phyloP scores from a whole-genome alignment of 1,140 invertebrate species.

The Pogonognathellus flavescens region DNA sequence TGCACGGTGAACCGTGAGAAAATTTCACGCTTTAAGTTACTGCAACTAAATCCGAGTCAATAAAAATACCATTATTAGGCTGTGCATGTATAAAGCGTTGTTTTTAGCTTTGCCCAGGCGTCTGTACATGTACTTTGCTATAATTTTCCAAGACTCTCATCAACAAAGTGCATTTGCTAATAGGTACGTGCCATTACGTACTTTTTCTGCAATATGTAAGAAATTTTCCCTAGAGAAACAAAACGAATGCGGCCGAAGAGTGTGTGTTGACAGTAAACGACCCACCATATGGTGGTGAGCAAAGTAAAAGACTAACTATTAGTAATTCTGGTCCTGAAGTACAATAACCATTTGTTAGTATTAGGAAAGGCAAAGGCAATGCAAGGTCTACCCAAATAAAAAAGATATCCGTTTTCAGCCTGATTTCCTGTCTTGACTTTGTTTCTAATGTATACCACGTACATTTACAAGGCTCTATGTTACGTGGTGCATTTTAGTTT shows the following conservation, averaged over 20 bases:
- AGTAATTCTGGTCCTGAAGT: neutral
- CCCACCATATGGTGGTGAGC: neutral
- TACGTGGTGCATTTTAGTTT: too few species aligned
- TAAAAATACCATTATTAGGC: constrained; percentile 30
- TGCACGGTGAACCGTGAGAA: constrained; percentile 40
- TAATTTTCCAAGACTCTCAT: constrained; percentile 10
- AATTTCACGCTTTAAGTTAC: constrained; percentile 14
- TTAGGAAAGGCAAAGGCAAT: neutral
- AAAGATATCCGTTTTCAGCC: neutral
- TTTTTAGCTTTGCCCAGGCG: neutral
- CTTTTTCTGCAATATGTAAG: neutral
- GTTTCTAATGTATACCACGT: too few species aligned
- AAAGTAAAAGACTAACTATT: neutral
- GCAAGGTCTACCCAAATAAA: neutral
- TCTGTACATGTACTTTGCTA: neutral
- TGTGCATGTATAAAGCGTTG: neutral
- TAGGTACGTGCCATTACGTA: neutral
- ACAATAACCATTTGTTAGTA: neutral
- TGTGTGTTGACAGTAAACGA: neutral
- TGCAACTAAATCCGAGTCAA: constrained; percentile 1
- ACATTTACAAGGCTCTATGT: too few species aligned
- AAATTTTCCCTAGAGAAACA: constrained; percentile 22
- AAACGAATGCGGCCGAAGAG: neutral
- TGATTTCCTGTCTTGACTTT: constrained; percentile 2
- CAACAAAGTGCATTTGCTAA: constrained; percentile 6